Conservation (phyloP, 2,113 vertebrate genomes). For the Pangasianodon hypophthalmus region DNA sequence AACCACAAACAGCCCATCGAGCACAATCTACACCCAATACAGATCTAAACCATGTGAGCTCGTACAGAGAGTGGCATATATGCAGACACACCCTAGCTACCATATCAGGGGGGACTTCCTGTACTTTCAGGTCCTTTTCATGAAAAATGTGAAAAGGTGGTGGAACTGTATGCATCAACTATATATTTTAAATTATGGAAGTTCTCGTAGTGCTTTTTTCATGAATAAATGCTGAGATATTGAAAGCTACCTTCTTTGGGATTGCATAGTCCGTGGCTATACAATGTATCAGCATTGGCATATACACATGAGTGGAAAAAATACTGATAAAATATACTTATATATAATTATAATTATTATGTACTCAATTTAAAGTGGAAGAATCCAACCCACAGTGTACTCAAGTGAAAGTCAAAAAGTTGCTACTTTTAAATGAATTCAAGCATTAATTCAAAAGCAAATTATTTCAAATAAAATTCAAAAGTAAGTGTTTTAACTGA, state of each 20-base stretch:
- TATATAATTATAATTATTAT: too few species aligned
- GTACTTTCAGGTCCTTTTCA: conserved; percentile 28
- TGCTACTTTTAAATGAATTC: neutral
- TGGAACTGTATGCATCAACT: neutral
- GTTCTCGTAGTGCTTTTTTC: neutral
- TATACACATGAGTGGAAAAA: neutral
- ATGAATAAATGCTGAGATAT: neutral
- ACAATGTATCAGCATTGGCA: neutral
- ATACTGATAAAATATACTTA: neutral
- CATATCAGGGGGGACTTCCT: conserved; percentile 63
- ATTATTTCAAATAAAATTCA: neutral
- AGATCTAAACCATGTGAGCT: conserved; percentile 73
- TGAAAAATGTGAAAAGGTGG: neutral
- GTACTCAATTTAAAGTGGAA: neutral
- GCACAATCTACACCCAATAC: conserved; percentile 57
- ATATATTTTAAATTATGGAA: neutral
- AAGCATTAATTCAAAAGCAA: neutral
- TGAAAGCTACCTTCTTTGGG: neutral
- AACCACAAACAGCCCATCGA: conserved; percentile 71
- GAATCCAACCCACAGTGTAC: neutral
- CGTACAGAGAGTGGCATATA: conserved; percentile 68
- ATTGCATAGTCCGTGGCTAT: neutral
- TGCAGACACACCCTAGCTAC: conserved; percentile 66
- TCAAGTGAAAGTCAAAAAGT: neutral
- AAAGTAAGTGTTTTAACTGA: neutral